Conservation (phyloP, 2,113 vertebrate species). For the Pseudopodoces humilis region DNA sequence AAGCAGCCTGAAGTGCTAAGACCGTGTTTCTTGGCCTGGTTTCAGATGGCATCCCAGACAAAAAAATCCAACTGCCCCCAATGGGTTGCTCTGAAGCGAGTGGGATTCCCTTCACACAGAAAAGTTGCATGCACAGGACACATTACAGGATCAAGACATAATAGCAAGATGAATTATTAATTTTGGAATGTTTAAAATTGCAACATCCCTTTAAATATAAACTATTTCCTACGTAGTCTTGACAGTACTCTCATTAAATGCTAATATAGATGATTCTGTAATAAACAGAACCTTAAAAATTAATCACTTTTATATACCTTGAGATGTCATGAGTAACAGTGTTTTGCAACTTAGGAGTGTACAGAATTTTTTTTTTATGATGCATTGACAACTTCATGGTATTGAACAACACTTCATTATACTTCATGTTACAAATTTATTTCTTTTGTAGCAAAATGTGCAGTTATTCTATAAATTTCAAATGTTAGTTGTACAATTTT, state of each 20-base stretch:
- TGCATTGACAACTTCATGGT: neutral
- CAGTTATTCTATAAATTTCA: neutral
- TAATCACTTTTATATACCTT: constrained; percentile 11
- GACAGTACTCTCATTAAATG: constrained; percentile 1
- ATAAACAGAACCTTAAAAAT: constrained; percentile 47
- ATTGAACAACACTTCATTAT: neutral
- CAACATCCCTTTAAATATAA: constrained; percentile 21
- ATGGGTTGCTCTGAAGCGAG: neutral
- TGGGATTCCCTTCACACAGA: neutral
- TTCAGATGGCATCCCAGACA: neutral
- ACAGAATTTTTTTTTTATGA: neutral
- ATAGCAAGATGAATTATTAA: constrained; percentile 6
- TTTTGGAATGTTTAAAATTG: constrained; percentile 28
- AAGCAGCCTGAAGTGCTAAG: neutral
- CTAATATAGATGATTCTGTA: constrained; percentile 28
- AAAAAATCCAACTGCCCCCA: neutral
- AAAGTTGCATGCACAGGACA: neutral
- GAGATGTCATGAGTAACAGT: constrained; percentile 5
- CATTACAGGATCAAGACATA: neutral
- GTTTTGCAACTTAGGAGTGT: neutral
- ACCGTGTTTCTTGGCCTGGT: neutral
- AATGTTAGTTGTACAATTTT: neutral
- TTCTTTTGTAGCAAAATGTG: neutral
- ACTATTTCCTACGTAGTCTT: neutral
- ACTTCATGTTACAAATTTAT: neutral